phyloP scores from a whole-genome alignment of 2,113 vertebrate genomes.

The Condylura cristata region DNA sequence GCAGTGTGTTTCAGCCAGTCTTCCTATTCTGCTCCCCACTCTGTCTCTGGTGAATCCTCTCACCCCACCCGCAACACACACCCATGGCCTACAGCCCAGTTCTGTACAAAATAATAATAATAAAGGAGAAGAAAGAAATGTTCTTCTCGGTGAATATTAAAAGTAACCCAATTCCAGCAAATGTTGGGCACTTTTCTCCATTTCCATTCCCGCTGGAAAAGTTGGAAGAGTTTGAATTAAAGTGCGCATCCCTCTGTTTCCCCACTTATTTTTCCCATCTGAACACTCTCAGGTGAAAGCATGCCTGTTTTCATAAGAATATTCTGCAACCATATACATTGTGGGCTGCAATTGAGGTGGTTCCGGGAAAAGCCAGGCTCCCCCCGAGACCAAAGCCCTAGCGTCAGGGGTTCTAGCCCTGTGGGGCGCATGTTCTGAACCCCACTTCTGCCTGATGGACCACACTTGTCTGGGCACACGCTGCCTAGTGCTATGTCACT shows the following conservation, averaged over 20 bases:
- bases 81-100: no score
- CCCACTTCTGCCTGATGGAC: not conserved
- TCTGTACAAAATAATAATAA: not conserved
- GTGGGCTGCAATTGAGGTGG: not conserved
- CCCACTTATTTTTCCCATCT: not conserved
- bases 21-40: no score
- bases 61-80: no score
- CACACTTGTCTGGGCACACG: not conserved
- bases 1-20: no score
- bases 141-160: not conserved
- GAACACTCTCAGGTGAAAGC: not conserved
- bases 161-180: not conserved
- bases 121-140: not conserved
- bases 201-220: not conserved
- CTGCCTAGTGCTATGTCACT: rapidly evolving
- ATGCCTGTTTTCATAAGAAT: not conserved
- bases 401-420: no score
- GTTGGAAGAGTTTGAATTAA: not conserved
- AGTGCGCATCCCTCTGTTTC: not conserved
- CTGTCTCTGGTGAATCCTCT: no score
- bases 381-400: not conserved
- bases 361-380: not conserved
- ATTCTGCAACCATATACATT: not conserved
- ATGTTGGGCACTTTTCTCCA: not conserved
- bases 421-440: no score